phyloP scores from a whole-genome alignment of 2,888 invertebrate genomes.

The Machimus atricapillus region DNA sequence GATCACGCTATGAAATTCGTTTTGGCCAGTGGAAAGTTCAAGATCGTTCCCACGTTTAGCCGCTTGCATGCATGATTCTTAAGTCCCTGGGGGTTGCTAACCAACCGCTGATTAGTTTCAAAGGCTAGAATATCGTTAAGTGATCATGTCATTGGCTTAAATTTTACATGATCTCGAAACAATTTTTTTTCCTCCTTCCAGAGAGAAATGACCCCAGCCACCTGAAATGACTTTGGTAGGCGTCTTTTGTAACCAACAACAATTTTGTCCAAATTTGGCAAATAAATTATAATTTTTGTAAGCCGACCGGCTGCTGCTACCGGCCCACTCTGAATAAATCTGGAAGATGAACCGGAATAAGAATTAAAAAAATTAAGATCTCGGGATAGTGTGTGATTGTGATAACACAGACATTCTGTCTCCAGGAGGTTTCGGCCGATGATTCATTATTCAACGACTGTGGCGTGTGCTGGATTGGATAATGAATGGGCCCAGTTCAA shows the following conservation, averaged over 20 bases:
- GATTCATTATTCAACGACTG: neutral
- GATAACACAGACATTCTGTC: neutral
- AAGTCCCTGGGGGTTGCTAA: neutral
- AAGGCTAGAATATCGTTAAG: neutral
- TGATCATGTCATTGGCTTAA: neutral
- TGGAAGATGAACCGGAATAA: neutral
- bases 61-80: neutral
- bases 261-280: neutral
- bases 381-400: neutral
- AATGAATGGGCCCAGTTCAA: neutral
- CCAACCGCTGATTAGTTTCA: neutral
- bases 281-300: neutral
- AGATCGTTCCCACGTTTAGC: neutral
- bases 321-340: neutral
- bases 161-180: neutral
- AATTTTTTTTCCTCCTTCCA: neutral
- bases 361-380: neutral
- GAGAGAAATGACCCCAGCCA: neutral
- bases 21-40: neutral
- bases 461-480: neutral
- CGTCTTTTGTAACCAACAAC: neutral
- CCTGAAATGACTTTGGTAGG: neutral
- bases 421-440: neutral
- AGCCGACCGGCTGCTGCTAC: neutral
- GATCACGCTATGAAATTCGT: neutral